Base-by-base conservation (phyloP, 2,888 invertebrate species). In the Polydrusus tereticollis region DNA sequence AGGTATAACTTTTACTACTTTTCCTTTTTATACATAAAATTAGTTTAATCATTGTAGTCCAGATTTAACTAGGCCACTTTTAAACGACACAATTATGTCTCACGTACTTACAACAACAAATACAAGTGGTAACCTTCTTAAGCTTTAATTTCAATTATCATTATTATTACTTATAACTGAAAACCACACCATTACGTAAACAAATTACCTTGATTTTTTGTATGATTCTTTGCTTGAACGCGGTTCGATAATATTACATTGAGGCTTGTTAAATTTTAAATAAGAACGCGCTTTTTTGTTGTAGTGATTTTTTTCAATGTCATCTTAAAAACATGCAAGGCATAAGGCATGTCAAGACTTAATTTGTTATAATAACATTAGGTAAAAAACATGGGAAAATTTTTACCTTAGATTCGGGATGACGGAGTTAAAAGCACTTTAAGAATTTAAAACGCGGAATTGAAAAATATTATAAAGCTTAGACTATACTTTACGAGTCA, bases 31-130 rank as follows among this genome's bases (percentile, higher is more conserved):
- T 38, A 50, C 52, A 20, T 60, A 52, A 52, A 62, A 50, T 62
- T 52, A 69, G 20, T 62, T 69, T 69, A 69, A 69, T n/a, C n/a
- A n/a, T 69, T 69, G 41, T 55, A 62, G 69, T 69, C 55, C 55
- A 69, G 55, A 43, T 59, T 55, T 55, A 69, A 69, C 60, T 69
- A 62, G 69, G 62, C 52, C 69, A 43, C 43, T 62, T 62, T 55
- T 60, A 41, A 55, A 68, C 12, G 20, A 23, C 21, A 23, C 45
- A 45, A 20, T 20, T 23, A 47, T 10, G 23, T n/a, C 47, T n/a
- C n/a, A n/a, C 21, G 47, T 23, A 47, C 21, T 21, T 21, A 21
- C 47, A n/a, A 47, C 47, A 47, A 23, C 23, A 21, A 47, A 12
- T 47, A 47, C 14, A 16, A 47, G 23, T 16, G 23, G n/a, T 8